Conservation (phyloP, 2,113 vertebrate species). For the Nyctereutes procyonoides region DNA sequence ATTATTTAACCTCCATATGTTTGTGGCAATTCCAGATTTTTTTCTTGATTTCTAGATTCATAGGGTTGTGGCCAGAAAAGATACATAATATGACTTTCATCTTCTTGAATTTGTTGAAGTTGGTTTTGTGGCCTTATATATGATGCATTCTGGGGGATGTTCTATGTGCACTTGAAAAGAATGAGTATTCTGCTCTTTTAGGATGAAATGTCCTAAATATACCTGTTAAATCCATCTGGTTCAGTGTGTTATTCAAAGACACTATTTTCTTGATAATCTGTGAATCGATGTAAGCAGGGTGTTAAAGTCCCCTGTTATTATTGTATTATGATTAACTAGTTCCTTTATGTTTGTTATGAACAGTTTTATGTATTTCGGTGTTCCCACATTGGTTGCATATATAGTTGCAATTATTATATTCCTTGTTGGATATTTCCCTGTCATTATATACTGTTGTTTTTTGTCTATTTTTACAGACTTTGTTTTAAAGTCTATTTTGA, state of each 20-base stretch:
- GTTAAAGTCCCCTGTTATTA: not conserved
- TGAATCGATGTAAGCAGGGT: not conserved
- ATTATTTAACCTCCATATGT: not conserved
- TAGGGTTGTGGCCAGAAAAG: too few relatives aligned
- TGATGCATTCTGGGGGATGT: too few relatives aligned
- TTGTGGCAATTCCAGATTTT: not conserved
- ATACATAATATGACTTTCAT: too few relatives aligned
- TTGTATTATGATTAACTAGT: not conserved
- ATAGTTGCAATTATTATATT: not conserved
- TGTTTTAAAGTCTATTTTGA: not conserved
- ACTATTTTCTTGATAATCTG: not conserved
- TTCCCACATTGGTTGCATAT: not conserved
- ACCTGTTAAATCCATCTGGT: too few relatives aligned
- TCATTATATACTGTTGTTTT: not conserved
- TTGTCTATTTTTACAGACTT: not conserved
- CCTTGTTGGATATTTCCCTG: not conserved
- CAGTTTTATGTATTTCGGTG: not conserved
- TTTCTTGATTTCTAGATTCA: not conserved
- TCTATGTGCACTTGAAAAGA: too few relatives aligned
- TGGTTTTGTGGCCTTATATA: too few relatives aligned
- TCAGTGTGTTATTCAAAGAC: not conserved
- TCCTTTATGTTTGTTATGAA: not conserved
- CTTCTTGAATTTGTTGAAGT: too few relatives aligned
- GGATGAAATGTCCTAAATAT: too few relatives aligned
- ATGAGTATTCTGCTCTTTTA: too few relatives aligned